A percentile compares a stretch with the other conserved stretches of the same genome.
Evolutionary conservation across 2,797 vertebrate genomes (phyloP).

Genomic region (Enteromius mattozi): DNA sequence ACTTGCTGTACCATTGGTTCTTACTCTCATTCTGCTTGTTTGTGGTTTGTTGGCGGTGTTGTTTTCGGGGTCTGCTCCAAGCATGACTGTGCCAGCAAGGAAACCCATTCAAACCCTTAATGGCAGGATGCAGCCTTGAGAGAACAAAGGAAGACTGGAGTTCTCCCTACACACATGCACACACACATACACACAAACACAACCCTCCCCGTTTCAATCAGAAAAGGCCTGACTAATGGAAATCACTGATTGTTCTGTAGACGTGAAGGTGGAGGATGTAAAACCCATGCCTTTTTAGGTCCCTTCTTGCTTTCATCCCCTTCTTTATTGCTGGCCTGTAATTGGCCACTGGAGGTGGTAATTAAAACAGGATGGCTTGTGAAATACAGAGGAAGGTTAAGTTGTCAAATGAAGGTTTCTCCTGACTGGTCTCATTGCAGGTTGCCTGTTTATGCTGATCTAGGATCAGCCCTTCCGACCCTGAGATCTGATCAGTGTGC

Average conservation of each 20-base stretch:
- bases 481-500: conserved; percentile 11
- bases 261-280: conserved; percentile 52
- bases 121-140: conserved; percentile 73
- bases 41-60: conserved; percentile 14
- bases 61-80: conserved; percentile 38
- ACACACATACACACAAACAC: conserved; percentile 54
- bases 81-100: conserved; percentile 58
- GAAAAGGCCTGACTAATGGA: conserved; percentile 63
- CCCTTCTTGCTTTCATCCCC: conserved; percentile 57
- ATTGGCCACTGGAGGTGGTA: conserved; percentile 58
- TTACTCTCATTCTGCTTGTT: conserved; percentile 6
- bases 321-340: conserved; percentile 57
- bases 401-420: conserved; percentile 39
- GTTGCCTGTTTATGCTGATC: conserved; percentile 22
- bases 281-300: conserved; percentile 58
- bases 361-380: conserved; percentile 61
- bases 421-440: background rate
- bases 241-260: conserved; percentile 53
- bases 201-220: conserved; percentile 53
- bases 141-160: conserved; percentile 72
- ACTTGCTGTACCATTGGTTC: background rate
- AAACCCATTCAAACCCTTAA: conserved; percentile 67
- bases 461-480: background rate
- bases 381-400: conserved; percentile 54
- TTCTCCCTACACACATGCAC: conserved; percentile 54